Evolutionary conservation across 2,113 vertebrate species (phyloP).

Genomic region (Seriola quinqueradiata): DNA sequence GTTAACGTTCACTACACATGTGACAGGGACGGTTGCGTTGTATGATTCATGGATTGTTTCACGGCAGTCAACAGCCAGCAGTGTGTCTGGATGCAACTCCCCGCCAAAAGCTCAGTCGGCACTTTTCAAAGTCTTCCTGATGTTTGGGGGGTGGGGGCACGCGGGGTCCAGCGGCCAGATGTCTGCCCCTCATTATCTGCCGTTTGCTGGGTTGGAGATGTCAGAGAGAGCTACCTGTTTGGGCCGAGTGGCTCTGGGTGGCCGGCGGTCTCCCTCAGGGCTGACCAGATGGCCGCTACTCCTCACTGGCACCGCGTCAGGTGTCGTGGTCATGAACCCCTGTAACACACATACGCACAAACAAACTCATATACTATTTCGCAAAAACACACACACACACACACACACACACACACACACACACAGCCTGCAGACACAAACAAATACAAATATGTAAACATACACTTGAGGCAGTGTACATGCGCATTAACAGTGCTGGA

Average conservation of each 20-base stretch:
- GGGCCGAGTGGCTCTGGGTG: conserved; percentile 61
- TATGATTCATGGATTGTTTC: not conserved
- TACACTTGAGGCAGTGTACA: conserved; percentile 5
- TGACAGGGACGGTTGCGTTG: not conserved
- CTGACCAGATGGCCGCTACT: conserved; percentile 74
- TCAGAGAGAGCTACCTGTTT: conserved; percentile 74
- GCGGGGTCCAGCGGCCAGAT: conserved; percentile 58
- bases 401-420: conserved; percentile 18
- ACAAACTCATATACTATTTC: conserved; percentile 13
- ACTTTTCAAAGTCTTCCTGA: conserved; percentile 34
- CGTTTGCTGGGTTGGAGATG: conserved; percentile 63
- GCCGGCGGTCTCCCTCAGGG: conserved; percentile 59
- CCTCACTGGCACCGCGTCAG: conserved; percentile 45
- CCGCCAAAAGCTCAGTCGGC: conserved; percentile 35
- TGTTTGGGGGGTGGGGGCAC: not conserved
- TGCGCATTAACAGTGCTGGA: conserved; percentile 9
- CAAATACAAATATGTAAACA: conserved; percentile 26
- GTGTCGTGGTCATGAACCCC: conserved; percentile 41
- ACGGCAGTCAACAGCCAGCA: not conserved
- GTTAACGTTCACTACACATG: not conserved
- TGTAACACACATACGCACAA: conserved; percentile 12
- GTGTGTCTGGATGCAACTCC: conserved; percentile 30
- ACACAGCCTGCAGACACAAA: conserved; percentile 48
- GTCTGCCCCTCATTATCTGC: conserved; percentile 73
- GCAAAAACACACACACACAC: not conserved